Base-by-base conservation (phyloP, 2,888 invertebrate genomes). In the Formica aserva region DNA sequence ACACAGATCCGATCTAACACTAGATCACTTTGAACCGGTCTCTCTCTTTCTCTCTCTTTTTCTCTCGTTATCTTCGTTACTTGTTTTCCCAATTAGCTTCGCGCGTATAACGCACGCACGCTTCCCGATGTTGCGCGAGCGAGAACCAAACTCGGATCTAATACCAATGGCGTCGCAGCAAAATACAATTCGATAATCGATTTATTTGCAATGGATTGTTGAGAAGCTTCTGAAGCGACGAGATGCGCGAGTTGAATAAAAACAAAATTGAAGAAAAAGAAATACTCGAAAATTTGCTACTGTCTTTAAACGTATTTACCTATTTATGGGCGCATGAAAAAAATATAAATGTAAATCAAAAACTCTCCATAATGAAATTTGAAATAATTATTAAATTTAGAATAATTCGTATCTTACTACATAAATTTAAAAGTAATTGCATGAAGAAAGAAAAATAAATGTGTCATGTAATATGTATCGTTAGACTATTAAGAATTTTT, bases 11-110 rank as follows among this genome's bases (percentile, higher is more conserved):
- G 71, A 88, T 85, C 85, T 57, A 75, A 69, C 62, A 63, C 60
- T 67, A 78, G 65, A 48, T 75, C 69, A 74, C 83, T 69, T 71
- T 76, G 63, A 78, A 81, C 57, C 52, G 63, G 74, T 81, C 71
- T 81, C n/a, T 60, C 41, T 48, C 62, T 35, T 45, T 77, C 62
- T 67, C 38, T 38, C 13, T 8, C 45, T 48, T 48, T 57, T 29
- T 65, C 66, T 60, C 41, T 15, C 22, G 38, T 48, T 80, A 80
- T 69, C 76, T 65, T 62, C 85, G 76, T 76, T 67, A 55, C 57
- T 72, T 69, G 62, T 66, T 84, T 81, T 82, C 75, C 69, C 83
- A 88, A 88, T 89, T 87, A 87, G 87, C 76, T 66, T 82, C 69
- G 71, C 38, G 66, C 57, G 65, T 67, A 72, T 18, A 26, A 57